Base-by-base conservation (phyloP, 2,888 invertebrate species). In the Orthosia cruda region DNA sequence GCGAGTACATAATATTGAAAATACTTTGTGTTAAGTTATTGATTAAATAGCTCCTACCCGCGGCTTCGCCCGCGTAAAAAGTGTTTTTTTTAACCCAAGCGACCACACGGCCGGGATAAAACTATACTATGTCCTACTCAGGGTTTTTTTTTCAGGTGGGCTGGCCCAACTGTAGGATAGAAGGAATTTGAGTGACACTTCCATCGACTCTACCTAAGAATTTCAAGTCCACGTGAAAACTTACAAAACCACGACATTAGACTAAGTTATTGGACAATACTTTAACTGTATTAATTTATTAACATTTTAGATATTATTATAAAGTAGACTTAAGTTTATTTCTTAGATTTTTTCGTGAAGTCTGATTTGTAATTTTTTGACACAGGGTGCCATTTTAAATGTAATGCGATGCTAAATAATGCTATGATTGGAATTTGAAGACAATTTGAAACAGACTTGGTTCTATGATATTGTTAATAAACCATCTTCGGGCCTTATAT, bases 371-470 rank as follows among this genome's bases (percentile, higher is more conserved):
- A 80, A 67, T 88, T 86, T 89, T 89, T 86, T 89, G 90, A 92
- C 90, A 91, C 93, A 93, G 92, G 93, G 95, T 95, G 94, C 95
- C 95, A 94, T 94, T 89, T 80, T 68, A 18, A 68, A 61, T 65
- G 45, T 74, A 72, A 73, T 83, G 49, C 54, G 5, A 71, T 58
- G 55, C 47, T 58, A 57, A 61, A 76, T 61, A 62, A 74, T 80
- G 76, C 63, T 83, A 62, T 88, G 78, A 74, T 87, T 84, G 74
- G 15, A 79, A 57, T 49, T 58, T 20, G 1, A 26, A n/a, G 5
- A 32, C 7, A 26, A 9, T 32, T 23, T 7, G n/a, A 4, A 57
- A 20, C 3, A 0, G 13, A 0, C 13, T 20, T 52, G 26, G 9
- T 16, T 47, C 12, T 50, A 45, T 40, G 40, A 5, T 52, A 52